phyloP scores from a whole-genome alignment of 2,113 vertebrate species.

The Hippoglossus stenolepis region DNA sequence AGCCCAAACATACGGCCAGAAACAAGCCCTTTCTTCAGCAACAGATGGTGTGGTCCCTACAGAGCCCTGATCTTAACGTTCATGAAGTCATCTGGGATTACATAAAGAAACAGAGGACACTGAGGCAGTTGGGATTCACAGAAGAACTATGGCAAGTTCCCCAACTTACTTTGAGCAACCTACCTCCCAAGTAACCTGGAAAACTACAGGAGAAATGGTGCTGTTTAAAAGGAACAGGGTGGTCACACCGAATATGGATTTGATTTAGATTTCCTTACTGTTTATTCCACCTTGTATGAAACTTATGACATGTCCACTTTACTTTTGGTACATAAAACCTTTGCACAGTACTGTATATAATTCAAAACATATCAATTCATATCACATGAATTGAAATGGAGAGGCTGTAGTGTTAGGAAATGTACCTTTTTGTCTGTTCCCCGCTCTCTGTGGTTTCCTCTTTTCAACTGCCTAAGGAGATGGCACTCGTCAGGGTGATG shows the following conservation, averaged over 20 bases:
- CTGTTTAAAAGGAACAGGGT: neutral
- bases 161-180: neutral
- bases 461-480: neutral
- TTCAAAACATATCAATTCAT: conserved; percentile 1
- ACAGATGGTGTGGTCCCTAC: neutral
- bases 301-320: neutral
- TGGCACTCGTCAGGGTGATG: conserved; percentile 15
- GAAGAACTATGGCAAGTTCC: neutral
- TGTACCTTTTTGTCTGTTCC: neutral
- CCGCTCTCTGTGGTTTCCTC: conserved; percentile 5
- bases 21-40: neutral
- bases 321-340: neutral
- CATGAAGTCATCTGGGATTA: neutral
- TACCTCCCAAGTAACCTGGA: neutral
- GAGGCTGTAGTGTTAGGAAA: neutral
- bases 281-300: neutral
- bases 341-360: neutral
- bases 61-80: neutral
- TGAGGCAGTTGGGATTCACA: neutral
- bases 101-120: neutral
- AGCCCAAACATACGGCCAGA: neutral
- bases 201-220: neutral
- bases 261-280: neutral
- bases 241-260: neutral
- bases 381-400: neutral